Base-by-base conservation (phyloP, 1,140 invertebrate genomes). In the Drosophila lowei region DNA sequence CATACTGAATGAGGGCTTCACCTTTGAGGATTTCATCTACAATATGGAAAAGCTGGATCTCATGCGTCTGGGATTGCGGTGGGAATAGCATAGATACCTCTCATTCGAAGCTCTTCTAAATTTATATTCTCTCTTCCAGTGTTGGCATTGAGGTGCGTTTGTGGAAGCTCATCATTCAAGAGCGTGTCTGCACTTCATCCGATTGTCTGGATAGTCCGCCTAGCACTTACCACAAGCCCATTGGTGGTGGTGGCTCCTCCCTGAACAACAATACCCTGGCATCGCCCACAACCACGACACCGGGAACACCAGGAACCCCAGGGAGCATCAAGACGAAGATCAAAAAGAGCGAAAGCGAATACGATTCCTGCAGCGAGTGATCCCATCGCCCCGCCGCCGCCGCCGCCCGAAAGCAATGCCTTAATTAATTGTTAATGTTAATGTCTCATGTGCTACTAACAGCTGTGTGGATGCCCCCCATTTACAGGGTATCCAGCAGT, bases 1-100 rank as follows among this genome's bases (percentile, higher is more conserved):
- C 79, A 94, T 98, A 83, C 77, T 95, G 16, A 89, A 93, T 54
- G 95, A 97, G 90, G 94, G 96, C 66, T 97, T 96, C 88, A 95
- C 94, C 8, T 93, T 96, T 72, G 93, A 95, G 54, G 96, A 98
- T 92, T 91, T 98, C 25, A 91, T 97, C 42, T 93, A 94, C 66
- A 93, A 95, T 71, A 93, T 97, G 64, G 95, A 93, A 1, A 93
- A 95, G 79, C 94, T 97, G 68, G 97, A 98, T 92, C 90, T 98
- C 49, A 93, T 94, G 50, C 93, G 93, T 84, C 83, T 97, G 47
- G 93, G 94, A 46, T 92, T 98, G 47, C 94, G 93, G 95, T 96
- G 92, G 91, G 92, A 13, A 5, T 4, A 5, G 1, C 34, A 43
- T 21, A 7, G 16, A 3, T 11, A 23, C 9, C 38, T 8, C 0